These are phyloP conservation scores for Yponomeuta evonymella DNA, from an alignment of 2,888 invertebrate genomes.

Conservation along the genomic window DNA sequence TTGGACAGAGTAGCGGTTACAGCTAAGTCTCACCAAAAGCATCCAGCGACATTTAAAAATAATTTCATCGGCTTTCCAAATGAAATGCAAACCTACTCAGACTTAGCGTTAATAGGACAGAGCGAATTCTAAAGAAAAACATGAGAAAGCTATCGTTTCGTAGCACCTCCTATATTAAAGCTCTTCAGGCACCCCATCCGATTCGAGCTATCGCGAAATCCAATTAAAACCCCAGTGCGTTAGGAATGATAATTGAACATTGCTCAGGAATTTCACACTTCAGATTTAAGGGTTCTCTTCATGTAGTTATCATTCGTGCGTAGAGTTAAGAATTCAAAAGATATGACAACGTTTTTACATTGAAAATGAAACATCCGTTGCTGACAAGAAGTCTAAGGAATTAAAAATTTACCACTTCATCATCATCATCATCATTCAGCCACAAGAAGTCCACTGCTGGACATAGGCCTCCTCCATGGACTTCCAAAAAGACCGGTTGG, in stretches of 20 bases:
- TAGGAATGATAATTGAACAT: constrained; percentile 53
- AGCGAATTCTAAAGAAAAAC: background rate
- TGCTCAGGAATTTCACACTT: constrained; percentile 46
- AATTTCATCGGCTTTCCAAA: no score
- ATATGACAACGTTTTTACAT: background rate
- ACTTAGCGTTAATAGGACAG: no score
- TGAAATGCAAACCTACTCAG: no score
- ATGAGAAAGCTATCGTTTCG: background rate
- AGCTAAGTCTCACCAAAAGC: no score
- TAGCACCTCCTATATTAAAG: background rate
- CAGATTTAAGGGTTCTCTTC: constrained; percentile 20
- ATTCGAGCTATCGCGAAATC: constrained; percentile 51
- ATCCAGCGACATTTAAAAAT: no score
- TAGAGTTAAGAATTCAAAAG: background rate
- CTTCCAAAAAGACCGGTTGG: no score
- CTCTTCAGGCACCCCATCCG: constrained; percentile 21
- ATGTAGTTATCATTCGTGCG: background rate
- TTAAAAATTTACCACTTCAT: no score
- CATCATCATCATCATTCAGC: no score
- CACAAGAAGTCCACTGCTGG: no score
- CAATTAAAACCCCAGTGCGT: constrained; percentile 46
- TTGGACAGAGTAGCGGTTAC: no score
- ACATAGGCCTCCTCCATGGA: no score
- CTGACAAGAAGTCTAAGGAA: no score
- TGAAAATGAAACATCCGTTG: background rate